Evolutionary conservation across 2,113 vertebrate genomes (phyloP).

Genomic region (Okapia johnstoni): DNA sequence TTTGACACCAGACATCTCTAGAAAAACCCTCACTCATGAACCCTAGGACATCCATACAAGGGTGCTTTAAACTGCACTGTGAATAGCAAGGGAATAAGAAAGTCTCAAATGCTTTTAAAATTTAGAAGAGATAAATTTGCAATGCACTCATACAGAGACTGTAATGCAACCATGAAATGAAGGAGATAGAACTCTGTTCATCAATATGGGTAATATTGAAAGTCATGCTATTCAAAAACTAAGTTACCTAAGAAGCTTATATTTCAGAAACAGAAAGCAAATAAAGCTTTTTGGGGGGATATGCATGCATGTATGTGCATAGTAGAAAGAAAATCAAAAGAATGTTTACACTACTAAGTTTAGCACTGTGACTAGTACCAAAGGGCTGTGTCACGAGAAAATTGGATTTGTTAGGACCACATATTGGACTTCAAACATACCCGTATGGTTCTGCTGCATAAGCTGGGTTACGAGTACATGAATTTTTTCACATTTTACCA

Average conservation of each 20-base stretch:
- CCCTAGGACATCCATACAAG: background rate
- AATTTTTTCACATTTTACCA: background rate
- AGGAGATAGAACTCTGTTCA: background rate
- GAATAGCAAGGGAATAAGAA: background rate
- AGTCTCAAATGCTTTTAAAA: background rate
- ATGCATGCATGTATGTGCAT: accelerated
- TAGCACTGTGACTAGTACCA: background rate
- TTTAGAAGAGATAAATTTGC: background rate
- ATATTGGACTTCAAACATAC: background rate
- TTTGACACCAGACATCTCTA: background rate
- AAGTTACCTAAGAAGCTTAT: background rate
- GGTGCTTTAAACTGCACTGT: background rate
- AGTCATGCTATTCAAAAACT: background rate
- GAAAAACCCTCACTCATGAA: background rate
- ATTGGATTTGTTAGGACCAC: background rate
- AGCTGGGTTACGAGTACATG: background rate
- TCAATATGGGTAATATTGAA: background rate
- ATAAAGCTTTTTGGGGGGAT: background rate
- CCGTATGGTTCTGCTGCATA: background rate
- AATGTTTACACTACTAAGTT: background rate
- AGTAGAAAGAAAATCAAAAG: background rate
- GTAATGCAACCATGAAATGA: background rate
- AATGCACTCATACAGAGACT: background rate
- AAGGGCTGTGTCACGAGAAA: background rate
- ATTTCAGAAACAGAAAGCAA: background rate